Base-by-base conservation (phyloP, 2,888 invertebrate species). In the Conops quadrifasciatus region DNA sequence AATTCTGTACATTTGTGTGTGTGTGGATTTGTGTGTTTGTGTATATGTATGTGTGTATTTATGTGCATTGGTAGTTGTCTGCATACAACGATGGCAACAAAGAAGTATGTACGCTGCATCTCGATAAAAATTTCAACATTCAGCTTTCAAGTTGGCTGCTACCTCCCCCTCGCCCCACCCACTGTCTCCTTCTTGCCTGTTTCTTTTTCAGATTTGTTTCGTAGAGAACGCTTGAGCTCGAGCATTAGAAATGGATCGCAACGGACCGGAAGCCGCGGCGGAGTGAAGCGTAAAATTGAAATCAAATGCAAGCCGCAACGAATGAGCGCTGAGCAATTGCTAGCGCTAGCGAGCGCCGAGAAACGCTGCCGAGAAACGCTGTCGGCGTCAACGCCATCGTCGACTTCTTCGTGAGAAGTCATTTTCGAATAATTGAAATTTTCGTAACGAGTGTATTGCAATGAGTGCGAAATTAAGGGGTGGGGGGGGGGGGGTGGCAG, bases 341-440 rank as follows among this genome's bases (percentile, higher is more conserved):
- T 43, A 47, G 49, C 63, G 26, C n/a, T 47, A 49, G n/a, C 24
- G 24, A 26, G n/a, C 45, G 45, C 15, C n/a, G n/a, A 24, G 45
- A 2, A 62, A 11, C 24, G n/a, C 63, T 5, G 21, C 16, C 21
- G 47, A n/a, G 59, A 30, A 30, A 7, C 58, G 58, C 26, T 58
- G 58, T 9, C 36, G 36, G 4, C 36, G 9, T 36, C 36, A 36
- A 19, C 15, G 63, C 49, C 47, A 64, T 26, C 16, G 26, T 2
- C 24, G 63, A 43, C 63, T 26, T 13, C 43, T 43, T n/a, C 43
- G 24, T 43, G 30, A 19, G 63, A 47, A 30, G 36, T 60, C 21
- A 64, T 64, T 64, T 49, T 45, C 53, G 24, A 53, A 36, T 66
- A 66, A 66, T 66, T 66, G 53, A 66, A 66, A 53, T 66, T 66